Base-by-base conservation (phyloP, 1,140 invertebrate genomes). In the Drosophila trapezifrons region DNA sequence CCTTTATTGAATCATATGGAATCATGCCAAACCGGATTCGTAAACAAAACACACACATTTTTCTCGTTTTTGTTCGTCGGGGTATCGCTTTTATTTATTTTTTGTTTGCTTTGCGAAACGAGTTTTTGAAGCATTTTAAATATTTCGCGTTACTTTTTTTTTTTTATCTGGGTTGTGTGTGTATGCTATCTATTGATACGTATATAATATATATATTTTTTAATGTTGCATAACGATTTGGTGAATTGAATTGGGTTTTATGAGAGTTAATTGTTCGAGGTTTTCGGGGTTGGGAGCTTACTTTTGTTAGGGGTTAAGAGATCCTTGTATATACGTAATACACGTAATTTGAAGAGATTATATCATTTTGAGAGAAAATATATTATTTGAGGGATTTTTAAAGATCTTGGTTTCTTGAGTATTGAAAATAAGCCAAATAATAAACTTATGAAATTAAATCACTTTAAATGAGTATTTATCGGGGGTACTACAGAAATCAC, bases 1-100 rank as follows among this genome's bases (percentile, higher is more conserved):
- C 60, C 49, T 71, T 71, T 71, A 72, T 71, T 71, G 62, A 82
- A 82, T 76, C 72, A 71, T 78, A 80, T 84, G 82, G 78, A 86
- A 81, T 87, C 84, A 89, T 89, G 80, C 79, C 84, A 84, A 89
- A 89, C 84, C 84, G 84, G 84, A 89, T 89, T 89, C 81, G 60
- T 74, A 71, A 66, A 87, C 65, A 78, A 83, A 65, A 69, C 46
- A 71, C 40, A 47, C 37, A 76, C 51, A 38, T 40, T 66, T 55
- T 54, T 56, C 32, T 57, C 51, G 38, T 45, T 58, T 70, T 64
- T 46, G 25, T 67, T 40, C 15, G 29, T 0, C 7, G 59, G 38
- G 60, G 25, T 55, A 25, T 55, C 12, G 32, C 37, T 69, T 66
- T 52, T 29, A 52, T 51, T 45, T 32, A 32, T 20, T 52, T 58